Conservation (phyloP, 2,113 vertebrate genomes). For the Plecturocebus donacophilus region DNA sequence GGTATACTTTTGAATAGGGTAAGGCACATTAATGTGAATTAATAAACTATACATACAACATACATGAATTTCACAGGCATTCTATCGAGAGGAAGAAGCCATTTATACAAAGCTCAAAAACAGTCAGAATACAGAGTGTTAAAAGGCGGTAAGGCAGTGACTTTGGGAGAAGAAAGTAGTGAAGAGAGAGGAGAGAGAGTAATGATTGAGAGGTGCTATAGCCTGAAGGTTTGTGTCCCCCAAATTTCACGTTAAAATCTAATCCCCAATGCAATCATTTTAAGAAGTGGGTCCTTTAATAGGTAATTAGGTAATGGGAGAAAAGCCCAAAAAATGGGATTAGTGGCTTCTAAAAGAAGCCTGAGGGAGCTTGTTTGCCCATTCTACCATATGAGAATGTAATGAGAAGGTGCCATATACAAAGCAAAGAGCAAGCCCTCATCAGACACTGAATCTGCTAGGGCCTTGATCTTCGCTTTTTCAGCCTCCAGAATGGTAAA, state of each 20-base stretch:
- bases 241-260: background rate
- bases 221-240: background rate
- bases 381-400: background rate
- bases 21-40: background rate
- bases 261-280: background rate
- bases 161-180: background rate
- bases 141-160: background rate
- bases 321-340: background rate
- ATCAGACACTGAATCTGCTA: background rate
- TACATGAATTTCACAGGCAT: background rate
- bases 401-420: background rate
- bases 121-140: background rate
- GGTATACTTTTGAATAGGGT: background rate
- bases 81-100: background rate
- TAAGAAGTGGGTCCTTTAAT: background rate
- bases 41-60: background rate
- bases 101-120: background rate
- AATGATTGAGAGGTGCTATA: background rate
- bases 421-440: background rate
- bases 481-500: background rate
- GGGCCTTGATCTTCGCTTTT: background rate
- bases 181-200: background rate
- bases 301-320: background rate
- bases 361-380: background rate
- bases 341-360: background rate